Evolutionary conservation across 1,140 invertebrate genomes (phyloP), one percentile per base, ranked within the genome.

Genomic region (Thaumetopoea pityocampa): DNA sequence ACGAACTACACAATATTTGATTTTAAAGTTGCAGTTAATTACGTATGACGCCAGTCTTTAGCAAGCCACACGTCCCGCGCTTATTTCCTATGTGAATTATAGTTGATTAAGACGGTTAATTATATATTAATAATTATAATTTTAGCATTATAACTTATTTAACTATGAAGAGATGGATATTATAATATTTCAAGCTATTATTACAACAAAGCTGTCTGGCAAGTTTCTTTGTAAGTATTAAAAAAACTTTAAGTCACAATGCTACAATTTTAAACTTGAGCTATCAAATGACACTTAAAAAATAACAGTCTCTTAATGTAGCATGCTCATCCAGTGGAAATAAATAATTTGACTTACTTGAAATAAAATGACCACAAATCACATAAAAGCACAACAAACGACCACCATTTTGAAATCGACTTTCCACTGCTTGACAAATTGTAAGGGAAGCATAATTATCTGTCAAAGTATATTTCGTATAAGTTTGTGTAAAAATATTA

Each of bases 331-430:
- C 9, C n/a, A 18, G 4, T 19, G 5, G 1, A 35, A 32, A 26
- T n/a, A n/a, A 8, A 28, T 30, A 7, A 16, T 15, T 16, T n/a
- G 10, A 53, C 51, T 62, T 44, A 55, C 51, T 22, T 47, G 38
- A 16, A 38, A 26, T 17, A 44, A 49, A 40, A 48, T 55, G 44
- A 61, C 54, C 52, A 67, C 59, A 73, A 68, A 59, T 74, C 60
- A 74, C 61, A 66, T 60, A 51, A 67, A 84, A 85, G 81, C 81
- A 86, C 81, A 86, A 86, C 84, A 86, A 86, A 85, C 78, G 78
- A 59, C 73, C 73, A 83, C 84, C 84, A 86, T 86, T 79, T 86
- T 86, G 84, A 77, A 80, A 69, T 72, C 65, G 73, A 70, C 70
- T 56, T 66, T 59, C 49, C 47, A 23, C 54, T 70, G 59, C 51